These are phyloP conservation scores for Dilophus febrilis DNA, from an alignment of 2,888 invertebrate species.

Conservation along the genomic window DNA sequence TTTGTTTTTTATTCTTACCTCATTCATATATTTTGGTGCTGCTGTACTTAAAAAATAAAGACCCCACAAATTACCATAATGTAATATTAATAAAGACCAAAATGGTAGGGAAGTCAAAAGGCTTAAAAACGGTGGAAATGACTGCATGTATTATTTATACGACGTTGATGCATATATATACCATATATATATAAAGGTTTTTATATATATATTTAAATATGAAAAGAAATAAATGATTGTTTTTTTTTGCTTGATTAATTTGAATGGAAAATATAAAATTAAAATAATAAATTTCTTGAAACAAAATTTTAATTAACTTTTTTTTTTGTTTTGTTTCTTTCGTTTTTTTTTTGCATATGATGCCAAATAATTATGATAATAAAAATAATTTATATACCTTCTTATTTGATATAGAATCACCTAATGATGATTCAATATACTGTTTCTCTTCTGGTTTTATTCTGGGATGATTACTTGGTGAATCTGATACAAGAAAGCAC, in stretches of 20 bases:
- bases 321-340: too few relatives aligned
- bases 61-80: constrained; percentile 63
- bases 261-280: too few relatives aligned
- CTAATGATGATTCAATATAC: constrained; percentile 43
- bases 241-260: too few relatives aligned
- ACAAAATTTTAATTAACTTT: constrained; percentile 4
- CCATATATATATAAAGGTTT: too few relatives aligned
- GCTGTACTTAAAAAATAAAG: constrained; percentile 58
- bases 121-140: constrained; percentile 44
- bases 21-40: constrained; percentile 57
- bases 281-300: too few relatives aligned
- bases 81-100: constrained; percentile 44
- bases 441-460: constrained; percentile 43
- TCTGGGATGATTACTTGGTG: constrained; percentile 42
- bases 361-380: constrained; percentile 8
- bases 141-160: constrained; percentile 27
- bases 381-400: constrained; percentile 28
- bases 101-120: constrained; percentile 51
- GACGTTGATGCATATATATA: too few relatives aligned
- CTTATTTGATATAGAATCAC: constrained; percentile 36
- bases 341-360: constrained; percentile 7
- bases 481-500: constrained; percentile 45
- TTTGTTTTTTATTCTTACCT: constrained; percentile 19
- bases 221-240: too few relatives aligned
- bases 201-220: too few relatives aligned